Evolutionary conservation across 2,888 invertebrate genomes (phyloP).

Genomic region (Agelastica alni): DNA sequence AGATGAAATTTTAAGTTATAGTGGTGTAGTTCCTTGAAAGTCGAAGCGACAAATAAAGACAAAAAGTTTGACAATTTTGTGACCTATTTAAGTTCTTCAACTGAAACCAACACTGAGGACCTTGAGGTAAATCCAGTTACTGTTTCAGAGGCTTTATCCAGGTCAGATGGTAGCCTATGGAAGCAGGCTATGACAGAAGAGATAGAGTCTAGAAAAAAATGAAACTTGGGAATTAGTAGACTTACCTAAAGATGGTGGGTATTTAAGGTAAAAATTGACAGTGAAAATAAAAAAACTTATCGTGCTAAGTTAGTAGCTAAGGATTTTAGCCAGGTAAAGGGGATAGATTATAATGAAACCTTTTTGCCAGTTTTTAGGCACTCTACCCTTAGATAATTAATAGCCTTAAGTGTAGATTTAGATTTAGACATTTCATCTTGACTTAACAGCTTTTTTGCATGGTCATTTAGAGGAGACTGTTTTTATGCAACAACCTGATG

Average conservation of each 20-base stretch:
- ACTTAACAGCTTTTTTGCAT: conserved; percentile 19
- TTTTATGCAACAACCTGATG: conserved; percentile 20
- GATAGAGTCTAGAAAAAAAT: conserved; percentile 28
- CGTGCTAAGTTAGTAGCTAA: conserved; percentile 33
- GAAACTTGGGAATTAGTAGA: conserved; percentile 32
- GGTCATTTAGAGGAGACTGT: conserved; percentile 14
- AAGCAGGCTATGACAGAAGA: conserved; percentile 29
- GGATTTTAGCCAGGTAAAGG: conserved; percentile 29
- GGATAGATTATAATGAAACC: conserved; percentile 33
- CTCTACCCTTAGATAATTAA: conserved; percentile 6
- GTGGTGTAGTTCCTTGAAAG: conserved; percentile 25
- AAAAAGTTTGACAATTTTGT: conserved; percentile 29
- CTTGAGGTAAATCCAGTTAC: too few relatives aligned
- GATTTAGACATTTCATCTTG: conserved; percentile 6
- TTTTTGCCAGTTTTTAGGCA: conserved; percentile 5
- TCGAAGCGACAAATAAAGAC: conserved; percentile 31
- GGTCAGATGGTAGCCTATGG: conserved; percentile 30
- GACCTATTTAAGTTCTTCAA: conserved; percentile 36
- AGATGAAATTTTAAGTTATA: not conserved
- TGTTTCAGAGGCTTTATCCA: conserved; percentile 28
- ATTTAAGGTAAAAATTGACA: conserved; percentile 27
- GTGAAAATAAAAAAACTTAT: conserved; percentile 25
- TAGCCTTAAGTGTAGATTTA: conserved; percentile 1
- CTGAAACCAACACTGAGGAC: too few relatives aligned
- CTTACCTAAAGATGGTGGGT: conserved; percentile 28